Conservation (phyloP, 2,888 invertebrate species). For the Xanthia togata region DNA sequence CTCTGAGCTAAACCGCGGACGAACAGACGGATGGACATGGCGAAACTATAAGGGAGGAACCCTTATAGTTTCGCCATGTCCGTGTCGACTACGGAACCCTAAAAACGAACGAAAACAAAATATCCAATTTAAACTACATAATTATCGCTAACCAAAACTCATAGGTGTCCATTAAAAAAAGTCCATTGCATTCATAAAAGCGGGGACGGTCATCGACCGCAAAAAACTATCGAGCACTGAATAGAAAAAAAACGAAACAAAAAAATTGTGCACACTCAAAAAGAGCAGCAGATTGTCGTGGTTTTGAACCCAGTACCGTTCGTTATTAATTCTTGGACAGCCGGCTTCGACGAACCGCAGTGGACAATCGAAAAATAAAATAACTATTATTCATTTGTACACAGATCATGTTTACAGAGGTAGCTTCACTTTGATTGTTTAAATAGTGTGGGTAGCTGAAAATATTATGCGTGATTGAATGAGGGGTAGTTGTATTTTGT, state of each 20-base stretch:
- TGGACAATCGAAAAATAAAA: conserved; percentile 89
- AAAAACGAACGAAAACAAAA: conserved; percentile 17
- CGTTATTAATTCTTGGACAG: conserved; percentile 89
- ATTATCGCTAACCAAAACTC: conserved; percentile 57
- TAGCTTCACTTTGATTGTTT: conserved; percentile 77
- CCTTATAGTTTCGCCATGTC: too few species aligned
- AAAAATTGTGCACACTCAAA: conserved; percentile 74
- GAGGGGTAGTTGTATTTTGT: conserved; percentile 16
- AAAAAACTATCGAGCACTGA: conserved; percentile 87
- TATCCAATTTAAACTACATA: conserved; percentile 44
- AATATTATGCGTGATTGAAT: conserved; percentile 10
- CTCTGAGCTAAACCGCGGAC: too few species aligned
- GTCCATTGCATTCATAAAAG: conserved; percentile 76
- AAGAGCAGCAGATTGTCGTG: conserved; percentile 88
- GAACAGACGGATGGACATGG: too few species aligned
- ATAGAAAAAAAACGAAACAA: conserved; percentile 82
- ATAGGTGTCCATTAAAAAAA: conserved; percentile 75
- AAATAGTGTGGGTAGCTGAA: conserved; percentile 26
- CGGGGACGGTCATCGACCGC: conserved; percentile 83
- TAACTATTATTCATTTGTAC: conserved; percentile 88
- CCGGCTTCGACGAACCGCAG: conserved; percentile 81
- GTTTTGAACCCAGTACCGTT: conserved; percentile 79
- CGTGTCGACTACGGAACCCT: too few species aligned
- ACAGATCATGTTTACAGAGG: conserved; percentile 79
- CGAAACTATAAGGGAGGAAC: too few species aligned